These are phyloP conservation scores for Mus musculus DNA, from an alignment of 2,113 vertebrate genomes.

Conservation along the genomic window GRCm39 chr4:62897501-62898000, in stretches of 20 bases:
- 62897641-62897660: constrained; percentile 2
- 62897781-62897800: neutral
- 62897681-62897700: constrained; percentile 3
- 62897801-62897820: neutral
- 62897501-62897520: neutral
- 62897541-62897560: neutral
- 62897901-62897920: neutral
- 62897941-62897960: neutral
- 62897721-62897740: neutral
- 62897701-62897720: neutral
- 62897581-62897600: neutral
- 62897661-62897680: neutral
- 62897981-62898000: fast-evolving
- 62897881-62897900: neutral
- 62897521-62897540: neutral
- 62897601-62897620: neutral
- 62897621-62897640: neutral
- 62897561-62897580: neutral
- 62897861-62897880: neutral
- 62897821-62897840: neutral
- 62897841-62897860: neutral
- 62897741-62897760: neutral
- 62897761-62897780: neutral
- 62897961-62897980: neutral
- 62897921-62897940: neutral